Evolutionary conservation across 1,140 invertebrate species (phyloP), one percentile per base, ranked within the genome.

Genomic region (Ridgeia piscesae): DNA sequence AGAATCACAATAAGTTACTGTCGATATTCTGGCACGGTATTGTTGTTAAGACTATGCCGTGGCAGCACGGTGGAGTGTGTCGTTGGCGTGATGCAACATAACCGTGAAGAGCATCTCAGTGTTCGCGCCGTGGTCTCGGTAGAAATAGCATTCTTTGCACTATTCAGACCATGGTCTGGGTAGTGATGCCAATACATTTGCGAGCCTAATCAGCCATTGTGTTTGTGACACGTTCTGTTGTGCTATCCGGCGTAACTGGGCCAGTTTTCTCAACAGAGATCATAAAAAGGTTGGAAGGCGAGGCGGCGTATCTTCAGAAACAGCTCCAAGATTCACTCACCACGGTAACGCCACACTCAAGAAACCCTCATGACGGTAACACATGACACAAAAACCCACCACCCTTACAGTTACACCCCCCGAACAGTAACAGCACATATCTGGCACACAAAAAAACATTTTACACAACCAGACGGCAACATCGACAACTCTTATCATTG

Each of bases 331-430:
- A 92, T n/a, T 35, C 35, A 6, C 35, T 88, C 34, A 91, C 89
- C 34, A 89, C 33, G 89, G 48, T 50, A 92, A 91, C 91, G 92
- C 31, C 89, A 92, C 92, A 89, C 11, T 34, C 33, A 89, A 34
- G n/a, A 42, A 35, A 35, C 33, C 89, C 31, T 35, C 31, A 11
- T 89, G 34, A 89, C 48, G 34, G 88, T 35, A 35, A 33, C 34
- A 92, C 89, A 0, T 35, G 11, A 9, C 89, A 58, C 33, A 48
- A 34, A 88, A 34, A 11, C 90, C 33, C 33, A 90, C 34, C 88
- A 91, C 11, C 88, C 48, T 91, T 6, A 33, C 34, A 35, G 27
- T 33, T 33, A 35, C n/a, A n/a, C n/a, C 34, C 42, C 42, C 42
- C 42, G 11, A 42, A 42, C 42, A 42, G 11, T 42, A 42, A 42